phyloP scores from a whole-genome alignment of 2,888 invertebrate species.

The Mythimna lalbum region DNA sequence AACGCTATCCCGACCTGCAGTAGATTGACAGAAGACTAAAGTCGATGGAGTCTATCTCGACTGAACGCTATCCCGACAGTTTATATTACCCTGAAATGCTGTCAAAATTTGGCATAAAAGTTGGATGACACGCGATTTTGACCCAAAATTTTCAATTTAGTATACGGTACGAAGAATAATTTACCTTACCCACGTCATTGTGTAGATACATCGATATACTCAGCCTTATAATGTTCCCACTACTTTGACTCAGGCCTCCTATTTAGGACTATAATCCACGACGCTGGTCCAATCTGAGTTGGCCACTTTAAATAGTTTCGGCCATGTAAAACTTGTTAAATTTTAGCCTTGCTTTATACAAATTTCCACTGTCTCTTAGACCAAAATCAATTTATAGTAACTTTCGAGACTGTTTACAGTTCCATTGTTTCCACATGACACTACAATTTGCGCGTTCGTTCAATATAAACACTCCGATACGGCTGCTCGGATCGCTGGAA shows the following conservation, averaged over 20 bases:
- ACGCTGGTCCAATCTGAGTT: neutral
- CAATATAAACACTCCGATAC: slow-evolving; percentile 4
- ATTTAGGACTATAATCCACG: too few relatives aligned
- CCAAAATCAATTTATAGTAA: neutral
- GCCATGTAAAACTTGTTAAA: neutral
- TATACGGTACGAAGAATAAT: too few relatives aligned
- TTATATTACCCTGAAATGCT: neutral
- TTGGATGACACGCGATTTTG: too few relatives aligned
- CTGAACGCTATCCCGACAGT: too few relatives aligned
- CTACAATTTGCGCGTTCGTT: slow-evolving; percentile 10
- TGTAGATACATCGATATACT: too few relatives aligned
- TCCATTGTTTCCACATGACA: slow-evolving; percentile 3
- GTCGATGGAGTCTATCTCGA: too few relatives aligned
- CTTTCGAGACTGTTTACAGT: neutral
- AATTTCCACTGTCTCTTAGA: neutral
- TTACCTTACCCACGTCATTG: too few relatives aligned
- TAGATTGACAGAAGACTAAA: too few relatives aligned
- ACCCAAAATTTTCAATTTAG: too few relatives aligned
- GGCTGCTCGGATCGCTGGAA: slow-evolving; percentile 22
- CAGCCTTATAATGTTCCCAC: too few relatives aligned
- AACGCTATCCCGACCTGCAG: too few relatives aligned
- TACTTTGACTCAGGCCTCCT: too few relatives aligned
- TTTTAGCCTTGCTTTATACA: neutral
- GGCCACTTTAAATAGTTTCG: neutral
- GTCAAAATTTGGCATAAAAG: neutral